phyloP scores from a whole-genome alignment of 92 coral and sea anemone species.

The Parazoanthus swiftii region DNA sequence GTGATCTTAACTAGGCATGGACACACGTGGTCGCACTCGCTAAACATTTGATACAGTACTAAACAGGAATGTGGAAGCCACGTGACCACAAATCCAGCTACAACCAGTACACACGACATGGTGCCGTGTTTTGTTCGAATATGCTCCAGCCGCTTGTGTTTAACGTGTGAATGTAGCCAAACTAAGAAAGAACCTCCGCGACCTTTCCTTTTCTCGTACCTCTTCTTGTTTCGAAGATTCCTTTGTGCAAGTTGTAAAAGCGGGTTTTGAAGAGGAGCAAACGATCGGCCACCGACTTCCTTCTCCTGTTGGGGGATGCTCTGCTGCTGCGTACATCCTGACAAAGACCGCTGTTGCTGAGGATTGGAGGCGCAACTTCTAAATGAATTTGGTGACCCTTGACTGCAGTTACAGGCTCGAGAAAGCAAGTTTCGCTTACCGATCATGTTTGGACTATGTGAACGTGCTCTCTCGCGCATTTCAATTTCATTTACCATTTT shows the following conservation, averaged over 20 bases:
- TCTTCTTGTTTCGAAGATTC: not conserved
- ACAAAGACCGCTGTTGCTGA: not conserved
- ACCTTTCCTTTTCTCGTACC: not conserved
- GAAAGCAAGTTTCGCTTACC: not conserved
- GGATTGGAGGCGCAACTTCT: not conserved
- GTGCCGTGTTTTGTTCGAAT: slow-evolving; percentile 23
- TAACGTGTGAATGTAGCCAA: not conserved
- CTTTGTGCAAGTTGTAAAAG: not conserved
- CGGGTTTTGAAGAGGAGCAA: not conserved
- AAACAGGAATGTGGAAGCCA: slow-evolving; percentile 15
- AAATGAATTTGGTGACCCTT: too few relatives aligned
- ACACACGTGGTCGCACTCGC: not conserved
- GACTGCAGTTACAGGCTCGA: too few relatives aligned
- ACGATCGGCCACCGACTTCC: not conserved
- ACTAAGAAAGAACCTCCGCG: not conserved
- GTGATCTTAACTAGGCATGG: slow-evolving; percentile 9
- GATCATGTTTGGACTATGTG: not conserved
- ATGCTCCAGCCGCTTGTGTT: slow-evolving; percentile 15
- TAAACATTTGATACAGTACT: not conserved
- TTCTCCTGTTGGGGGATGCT: too few relatives aligned
- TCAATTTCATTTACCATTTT: not conserved
- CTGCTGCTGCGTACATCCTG: not conserved
- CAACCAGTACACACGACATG: slow-evolving; percentile 5
- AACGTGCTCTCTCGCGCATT: not conserved
- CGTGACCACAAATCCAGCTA: slow-evolving; percentile 14